Conservation (phyloP, 2,797 vertebrate species). For the Pseudomugil tenellus region DNA sequence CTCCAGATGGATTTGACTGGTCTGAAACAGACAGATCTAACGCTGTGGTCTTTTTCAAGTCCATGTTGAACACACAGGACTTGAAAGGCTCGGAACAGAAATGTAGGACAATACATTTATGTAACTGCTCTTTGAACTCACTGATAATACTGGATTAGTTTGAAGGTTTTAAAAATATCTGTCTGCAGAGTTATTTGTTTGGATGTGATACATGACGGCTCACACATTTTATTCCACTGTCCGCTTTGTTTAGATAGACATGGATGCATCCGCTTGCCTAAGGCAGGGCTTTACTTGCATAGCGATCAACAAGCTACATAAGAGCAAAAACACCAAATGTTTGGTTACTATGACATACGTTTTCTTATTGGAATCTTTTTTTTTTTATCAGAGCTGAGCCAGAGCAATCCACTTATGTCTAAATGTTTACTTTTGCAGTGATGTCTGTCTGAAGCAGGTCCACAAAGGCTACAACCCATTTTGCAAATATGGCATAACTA, state of each 20-base stretch:
- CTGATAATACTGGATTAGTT: neutral
- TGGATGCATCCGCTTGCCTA: slow-evolving; percentile 40
- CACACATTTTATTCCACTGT: neutral
- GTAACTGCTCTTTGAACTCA: slow-evolving; percentile 50
- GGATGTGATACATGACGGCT: slow-evolving; percentile 10
- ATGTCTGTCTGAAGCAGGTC: neutral
- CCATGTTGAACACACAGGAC: slow-evolving; percentile 35
- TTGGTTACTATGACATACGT: slow-evolving; percentile 36
- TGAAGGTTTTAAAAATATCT: slow-evolving; percentile 20
- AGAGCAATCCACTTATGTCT: neutral
- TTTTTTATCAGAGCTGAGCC: neutral
- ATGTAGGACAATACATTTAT: slow-evolving; percentile 38
- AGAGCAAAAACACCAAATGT: slow-evolving; percentile 6
- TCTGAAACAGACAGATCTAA: slow-evolving; percentile 57
- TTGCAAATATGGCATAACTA: slow-evolving; percentile 51
- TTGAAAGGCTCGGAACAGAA: slow-evolving; percentile 34
- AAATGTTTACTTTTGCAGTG: slow-evolving; percentile 54
- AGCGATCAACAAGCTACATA: slow-evolving; percentile 4
- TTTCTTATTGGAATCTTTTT: slow-evolving; percentile 45
- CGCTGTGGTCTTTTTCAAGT: slow-evolving; percentile 47
- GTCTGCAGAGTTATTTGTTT: slow-evolving; percentile 25
- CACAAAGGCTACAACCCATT: slow-evolving; percentile 47
- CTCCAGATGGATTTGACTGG: slow-evolving; percentile 57
- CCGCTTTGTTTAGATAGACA: neutral
- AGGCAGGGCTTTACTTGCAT: slow-evolving; percentile 31